Evolutionary conservation across 2,113 vertebrate species (phyloP).

Genomic region (Peromyscus maniculatus): DNA sequence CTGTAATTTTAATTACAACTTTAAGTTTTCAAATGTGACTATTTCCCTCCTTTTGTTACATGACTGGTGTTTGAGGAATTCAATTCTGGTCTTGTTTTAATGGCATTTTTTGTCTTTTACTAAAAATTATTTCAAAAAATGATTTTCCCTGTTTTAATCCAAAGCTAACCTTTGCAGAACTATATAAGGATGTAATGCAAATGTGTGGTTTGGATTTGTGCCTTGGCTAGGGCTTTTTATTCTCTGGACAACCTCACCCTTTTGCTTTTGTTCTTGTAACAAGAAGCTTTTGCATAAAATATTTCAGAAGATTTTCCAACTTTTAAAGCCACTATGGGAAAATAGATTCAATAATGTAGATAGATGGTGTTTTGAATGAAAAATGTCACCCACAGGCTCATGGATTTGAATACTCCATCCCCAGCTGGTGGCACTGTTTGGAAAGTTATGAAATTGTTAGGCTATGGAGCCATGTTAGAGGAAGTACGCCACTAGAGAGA

Average conservation of each 20-base stretch:
- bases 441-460: not conserved
- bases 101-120: constrained; percentile 6
- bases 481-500: not conserved
- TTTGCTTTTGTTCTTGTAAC: not conserved
- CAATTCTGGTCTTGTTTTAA: not conserved
- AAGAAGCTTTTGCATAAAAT: not conserved
- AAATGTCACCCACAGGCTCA: not conserved
- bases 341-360: not conserved
- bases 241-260: not conserved
- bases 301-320: not conserved
- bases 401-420: not conserved
- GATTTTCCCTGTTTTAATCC: not conserved
- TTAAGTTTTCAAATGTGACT: not conserved
- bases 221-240: not conserved
- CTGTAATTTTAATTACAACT: not conserved
- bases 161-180: not conserved
- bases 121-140: constrained; percentile 1
- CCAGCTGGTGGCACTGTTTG: too few relatives aligned
- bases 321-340: not conserved
- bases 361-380: not conserved
- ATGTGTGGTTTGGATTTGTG: not conserved
- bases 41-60: not conserved
- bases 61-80: not conserved
- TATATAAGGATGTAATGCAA: not conserved
- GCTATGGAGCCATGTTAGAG: not conserved